Base-by-base conservation (phyloP, 2,113 vertebrate species). In the Elephas maximus region DNA sequence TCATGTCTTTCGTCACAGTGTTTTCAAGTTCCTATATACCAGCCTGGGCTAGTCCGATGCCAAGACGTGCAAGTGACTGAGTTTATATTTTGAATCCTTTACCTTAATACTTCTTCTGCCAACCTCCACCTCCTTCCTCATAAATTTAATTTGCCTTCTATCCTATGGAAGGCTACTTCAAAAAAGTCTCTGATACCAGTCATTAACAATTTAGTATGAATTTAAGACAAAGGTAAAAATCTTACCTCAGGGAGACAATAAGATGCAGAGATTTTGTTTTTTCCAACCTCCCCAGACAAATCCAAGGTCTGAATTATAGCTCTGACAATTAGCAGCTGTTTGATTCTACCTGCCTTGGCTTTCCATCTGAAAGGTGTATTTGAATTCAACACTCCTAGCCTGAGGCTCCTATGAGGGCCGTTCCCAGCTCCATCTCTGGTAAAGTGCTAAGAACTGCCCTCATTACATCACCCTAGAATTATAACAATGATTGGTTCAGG, bases 171-270 rank as follows among this genome's bases (percentile, higher is more conserved):
- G 69, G 28, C 17, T 45, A 33, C 67, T 26, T 77, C 80, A 60
- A 88, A 51, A 93, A 83, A 93, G 20, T 33, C 76, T 96, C 23
- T 93, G 41, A 15, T 67, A 23, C 37, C 30, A 45, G 15, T 79
- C 60, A 77, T n/a, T 44, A 28, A 78, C 10, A 69, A 8, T 9
- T 80, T 20, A 89, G 48, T 51, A 6, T 57, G 30, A 51, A 88
- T 88, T 88, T 78, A 88, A 97, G 18, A 26, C 33, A 83, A 67
- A 76, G 21, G 44, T 37, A 53, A 33, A 37, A 44, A 0, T n/a
- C 5, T 92, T 69, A 11, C 7, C 9, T 24, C 1, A 82, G n/a
- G 77, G 20, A 53, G 45, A 63, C 11, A 3, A 17, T 9, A 20
- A 73, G 67, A 6, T n/a, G 76, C 21, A 14, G 30, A 33, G 1